Conservation (phyloP, 1,140 invertebrate species). For the Hycleus phaleratus region DNA sequence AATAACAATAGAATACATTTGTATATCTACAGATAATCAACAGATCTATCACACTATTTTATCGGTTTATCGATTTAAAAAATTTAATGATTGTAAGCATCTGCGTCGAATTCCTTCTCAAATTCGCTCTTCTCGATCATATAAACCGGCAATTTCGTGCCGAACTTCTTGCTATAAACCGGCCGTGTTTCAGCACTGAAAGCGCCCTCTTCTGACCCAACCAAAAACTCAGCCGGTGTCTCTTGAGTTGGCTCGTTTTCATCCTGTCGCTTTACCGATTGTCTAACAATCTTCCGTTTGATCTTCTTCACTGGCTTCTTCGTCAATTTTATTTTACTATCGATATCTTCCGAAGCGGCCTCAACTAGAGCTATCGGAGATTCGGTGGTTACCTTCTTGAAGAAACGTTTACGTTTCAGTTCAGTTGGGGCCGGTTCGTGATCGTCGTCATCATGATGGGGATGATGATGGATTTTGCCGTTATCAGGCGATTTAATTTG, state of each 20-base stretch:
- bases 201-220: conserved; percentile 45
- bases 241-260: conserved; percentile 39
- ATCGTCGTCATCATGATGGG: background rate
- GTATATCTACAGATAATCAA: too few species aligned
- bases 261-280: conserved; percentile 21
- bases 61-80: too few species aligned
- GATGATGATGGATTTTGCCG: background rate
- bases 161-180: conserved; percentile 53
- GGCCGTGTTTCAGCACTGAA: conserved; percentile 56
- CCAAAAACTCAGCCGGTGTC: conserved; percentile 45
- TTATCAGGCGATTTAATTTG: conserved; percentile 18
- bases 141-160: conserved; percentile 55
- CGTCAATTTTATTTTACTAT: conserved; percentile 18
- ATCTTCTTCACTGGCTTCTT: conserved; percentile 8
- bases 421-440: conserved; percentile 13
- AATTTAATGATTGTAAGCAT: conserved; percentile 2
- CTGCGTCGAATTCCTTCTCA: conserved; percentile 55
- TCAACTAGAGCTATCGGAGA: conserved; percentile 14
- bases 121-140: conserved; percentile 60
- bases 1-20: too few species aligned
- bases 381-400: conserved; percentile 21
- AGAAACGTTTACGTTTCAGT: conserved; percentile 22
- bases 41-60: too few species aligned
- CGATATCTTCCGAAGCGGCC: conserved; percentile 8
- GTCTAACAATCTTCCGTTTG: conserved; percentile 6